A percentile compares a stretch with the other conserved stretches of the same genome.
phyloP scores from a whole-genome alignment of 2,797 vertebrate genomes.

The Lepilemur ruficaudatus region DNA sequence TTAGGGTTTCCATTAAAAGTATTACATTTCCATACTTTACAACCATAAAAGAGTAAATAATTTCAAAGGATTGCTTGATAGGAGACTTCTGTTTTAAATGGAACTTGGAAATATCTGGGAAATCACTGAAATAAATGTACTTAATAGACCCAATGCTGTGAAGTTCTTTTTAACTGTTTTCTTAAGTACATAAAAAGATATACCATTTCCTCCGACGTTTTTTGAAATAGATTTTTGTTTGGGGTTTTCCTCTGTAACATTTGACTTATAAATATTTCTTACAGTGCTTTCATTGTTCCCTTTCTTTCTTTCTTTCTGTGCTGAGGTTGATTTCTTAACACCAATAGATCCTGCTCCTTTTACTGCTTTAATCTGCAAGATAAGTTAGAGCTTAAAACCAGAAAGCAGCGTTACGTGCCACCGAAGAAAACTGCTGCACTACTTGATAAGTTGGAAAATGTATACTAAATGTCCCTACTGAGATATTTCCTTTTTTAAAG shows the following conservation, averaged over 20 bases:
- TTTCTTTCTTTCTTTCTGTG: background rate
- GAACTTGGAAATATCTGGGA: conserved; percentile 71
- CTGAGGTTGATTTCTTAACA: conserved; percentile 37
- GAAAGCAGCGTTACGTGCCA: conserved; percentile 1
- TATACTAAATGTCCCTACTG: conserved; percentile 37
- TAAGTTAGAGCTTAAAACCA: conserved; percentile 21
- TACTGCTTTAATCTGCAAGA: background rate
- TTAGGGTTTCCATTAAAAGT: conserved; percentile 81
- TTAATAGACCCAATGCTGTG: conserved; percentile 65
- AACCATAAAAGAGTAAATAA: conserved; percentile 83
- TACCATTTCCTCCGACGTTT: conserved; percentile 55
- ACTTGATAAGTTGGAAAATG: conserved; percentile 42
- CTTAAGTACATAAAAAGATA: conserved; percentile 70
- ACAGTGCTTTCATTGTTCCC: conserved; percentile 45
- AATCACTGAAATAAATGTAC: conserved; percentile 77
- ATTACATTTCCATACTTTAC: conserved; percentile 81
- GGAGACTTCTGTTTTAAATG: conserved; percentile 82
- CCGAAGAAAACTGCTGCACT: conserved; percentile 3
- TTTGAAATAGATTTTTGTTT: conserved; percentile 68
- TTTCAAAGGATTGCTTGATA: conserved; percentile 82
- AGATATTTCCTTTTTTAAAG: conserved; percentile 47
- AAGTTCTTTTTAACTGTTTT: conserved; percentile 57
- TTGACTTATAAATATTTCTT: conserved; percentile 65
- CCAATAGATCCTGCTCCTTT: background rate
- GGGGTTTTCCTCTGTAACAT: conserved; percentile 53